Evolutionary conservation across 2,888 invertebrate genomes (phyloP), one percentile per base, ranked within the genome.

Genomic region (Hermodice carunculata): DNA sequence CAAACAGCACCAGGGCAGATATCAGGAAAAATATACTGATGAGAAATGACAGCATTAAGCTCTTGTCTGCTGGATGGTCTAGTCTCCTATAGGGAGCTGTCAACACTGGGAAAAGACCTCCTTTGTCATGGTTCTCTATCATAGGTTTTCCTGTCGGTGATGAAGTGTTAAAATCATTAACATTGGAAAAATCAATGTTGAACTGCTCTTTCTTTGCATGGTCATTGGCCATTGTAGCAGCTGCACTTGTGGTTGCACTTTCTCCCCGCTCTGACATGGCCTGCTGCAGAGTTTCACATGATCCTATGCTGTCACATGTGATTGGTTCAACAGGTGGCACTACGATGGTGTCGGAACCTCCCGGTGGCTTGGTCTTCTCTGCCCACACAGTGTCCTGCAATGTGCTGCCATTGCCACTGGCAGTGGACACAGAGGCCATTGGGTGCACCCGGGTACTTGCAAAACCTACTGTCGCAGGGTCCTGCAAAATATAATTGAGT

Each of bases 61-160:
- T 85, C 71, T 83, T 83, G 70, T 86, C 86, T 56, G 85, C 81
- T 17, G 86, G 82, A 70, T 87, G 87, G 32, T 80, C 80, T 49
- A 87, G 77, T n/a, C 84, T 80, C 42, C 75, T 78, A 53, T 86
- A 79, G 5, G 86, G 86, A 5, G 87, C 86, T 74, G 85, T 86
- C 4, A 80, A 79, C 14, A 22, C 22, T 22, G 1, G 11, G 28
- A 26, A 6, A 26, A 26, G 22, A n/a, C 24, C 28, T 8, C 26
- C 46, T 19, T 24, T 46, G 26, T 11, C 46, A 46, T 46, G 46
- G 46, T 22, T 14, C 3, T n/a, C 17, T 14, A 14, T 11, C 40
- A 14, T 17, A 17, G 40, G 11, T 17, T 17, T 37, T 37, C 40
- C 40, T 11, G 40, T 17, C 40, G 49, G 32, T 17, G 32, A 29